A percentile compares a stretch with the other conserved stretches of the same genome.
Conservation (phyloP, 2,888 invertebrate species). For the Nemurella pictetii region DNA sequence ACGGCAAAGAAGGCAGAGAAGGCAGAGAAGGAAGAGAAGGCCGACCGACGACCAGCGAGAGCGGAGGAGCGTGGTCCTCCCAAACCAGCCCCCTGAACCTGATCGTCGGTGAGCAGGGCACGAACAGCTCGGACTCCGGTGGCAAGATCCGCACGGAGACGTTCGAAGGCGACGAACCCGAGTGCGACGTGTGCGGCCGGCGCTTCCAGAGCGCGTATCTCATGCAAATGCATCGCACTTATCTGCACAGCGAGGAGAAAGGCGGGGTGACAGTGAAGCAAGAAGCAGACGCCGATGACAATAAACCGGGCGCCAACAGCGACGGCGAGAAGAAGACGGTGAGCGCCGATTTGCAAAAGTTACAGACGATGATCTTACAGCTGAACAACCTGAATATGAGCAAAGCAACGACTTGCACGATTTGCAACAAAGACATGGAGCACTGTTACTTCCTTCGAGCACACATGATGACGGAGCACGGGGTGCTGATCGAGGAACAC, state of each 20-base stretch:
- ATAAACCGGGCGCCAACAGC: constrained; percentile 32
- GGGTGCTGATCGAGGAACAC: constrained; percentile 57
- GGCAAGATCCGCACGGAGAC: constrained; percentile 50
- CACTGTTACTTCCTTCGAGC: constrained; percentile 70
- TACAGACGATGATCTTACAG: constrained; percentile 89
- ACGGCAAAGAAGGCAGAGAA: constrained; percentile 50
- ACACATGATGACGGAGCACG: constrained; percentile 70
- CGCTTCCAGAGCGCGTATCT: constrained; percentile 51
- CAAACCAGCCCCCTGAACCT: constrained; percentile 74
- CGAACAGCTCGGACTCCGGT: constrained; percentile 55
- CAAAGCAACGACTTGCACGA: constrained; percentile 62
- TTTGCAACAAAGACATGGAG: constrained; percentile 73
- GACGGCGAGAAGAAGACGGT: constrained; percentile 59
- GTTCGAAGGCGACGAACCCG: constrained; percentile 45
- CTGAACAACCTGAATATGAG: constrained; percentile 76
- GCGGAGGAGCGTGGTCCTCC: constrained; percentile 52
- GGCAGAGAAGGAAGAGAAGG: no score
- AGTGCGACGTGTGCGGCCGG: constrained; percentile 51
- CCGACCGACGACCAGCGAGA: constrained; percentile 29
- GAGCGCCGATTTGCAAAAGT: constrained; percentile 82
- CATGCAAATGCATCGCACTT: constrained; percentile 53
- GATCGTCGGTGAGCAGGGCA: constrained; percentile 69
- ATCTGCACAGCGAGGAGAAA: constrained; percentile 48
- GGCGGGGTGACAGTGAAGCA: not conserved
- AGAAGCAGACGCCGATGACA: not conserved